phyloP scores from a whole-genome alignment of 2,888 invertebrate species.

The Acanthoscelides obtectus region DNA sequence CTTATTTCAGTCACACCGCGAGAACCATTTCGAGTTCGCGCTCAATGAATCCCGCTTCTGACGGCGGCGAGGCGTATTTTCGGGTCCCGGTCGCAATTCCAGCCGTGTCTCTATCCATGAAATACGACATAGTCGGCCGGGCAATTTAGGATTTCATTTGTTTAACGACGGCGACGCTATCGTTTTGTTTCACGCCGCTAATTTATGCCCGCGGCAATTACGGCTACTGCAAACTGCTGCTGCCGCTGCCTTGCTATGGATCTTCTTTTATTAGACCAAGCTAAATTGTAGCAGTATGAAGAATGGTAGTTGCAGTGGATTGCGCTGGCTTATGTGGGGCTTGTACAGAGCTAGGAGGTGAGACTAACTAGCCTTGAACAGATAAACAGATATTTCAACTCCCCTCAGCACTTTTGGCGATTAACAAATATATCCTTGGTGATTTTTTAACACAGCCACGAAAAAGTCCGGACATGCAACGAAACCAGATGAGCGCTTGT shows the following conservation, averaged over 20 bases:
- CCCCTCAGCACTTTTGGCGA: too few species aligned
- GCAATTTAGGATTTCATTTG: constrained; percentile 22
- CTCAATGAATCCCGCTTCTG: not conserved
- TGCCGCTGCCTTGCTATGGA: not conserved
- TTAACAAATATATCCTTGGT: too few species aligned
- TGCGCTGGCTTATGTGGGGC: too few species aligned
- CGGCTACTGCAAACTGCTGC: constrained; percentile 7
- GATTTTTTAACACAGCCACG: too few species aligned
- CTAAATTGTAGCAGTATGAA: not conserved
- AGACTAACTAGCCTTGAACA: too few species aligned
- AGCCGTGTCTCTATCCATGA: not conserved
- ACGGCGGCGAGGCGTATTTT: not conserved
- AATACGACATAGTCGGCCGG: constrained; percentile 13
- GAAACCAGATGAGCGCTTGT: too few species aligned
- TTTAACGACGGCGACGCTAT: constrained; percentile 18
- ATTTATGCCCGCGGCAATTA: constrained; percentile 16
- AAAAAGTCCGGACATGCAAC: too few species aligned
- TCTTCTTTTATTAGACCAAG: not conserved
- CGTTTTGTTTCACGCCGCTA: constrained; percentile 11
- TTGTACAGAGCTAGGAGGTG: too few species aligned
- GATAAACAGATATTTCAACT: too few species aligned
- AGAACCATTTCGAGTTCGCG: not conserved
- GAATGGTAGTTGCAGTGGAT: not conserved
- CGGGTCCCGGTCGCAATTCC: not conserved
- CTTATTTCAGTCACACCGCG: not conserved